Evolutionary conservation across 2,797 vertebrate species (phyloP), one percentile per base, ranked within the genome.

Genomic region (Sebastes reedi): DNA sequence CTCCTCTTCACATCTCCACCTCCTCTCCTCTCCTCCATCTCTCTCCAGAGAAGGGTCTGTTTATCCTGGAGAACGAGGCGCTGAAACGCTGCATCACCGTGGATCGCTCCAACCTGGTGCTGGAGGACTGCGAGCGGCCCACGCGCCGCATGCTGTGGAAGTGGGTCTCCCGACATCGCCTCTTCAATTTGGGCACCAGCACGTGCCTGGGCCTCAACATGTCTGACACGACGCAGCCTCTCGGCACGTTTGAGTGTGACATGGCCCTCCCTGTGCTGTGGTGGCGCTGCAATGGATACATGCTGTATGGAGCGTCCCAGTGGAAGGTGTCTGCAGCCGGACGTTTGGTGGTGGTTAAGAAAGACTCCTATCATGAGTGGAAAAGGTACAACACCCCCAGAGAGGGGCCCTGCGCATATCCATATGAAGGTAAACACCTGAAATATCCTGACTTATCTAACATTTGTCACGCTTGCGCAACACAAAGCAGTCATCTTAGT

Each of bases 141-240:
- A 97, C 96, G 0, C 86, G 94, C 8, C 54, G 89, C 80, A 97
- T 97, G 97, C 87, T 98, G 6, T 99, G 98, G 98, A 99, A 98
- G 94, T 99, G 98, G 98, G 97, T 97, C 11, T 97, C 97, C 50
- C 94, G 94, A n/a, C 95, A 87, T 67, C 96, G 88, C 8, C 97
- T 99, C 55, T 99, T 97, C 88, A 98, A 98, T 67, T 13, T 97
- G 25, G 97, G 97, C 75, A 94, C 91, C 83, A 96, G 94, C 42
- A 87, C 83, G 39, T 99, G 98, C 73, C 95, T 99, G 1, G 98
- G 97, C 52, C 94, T 99, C 79, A 96, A 97, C 78, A 67, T 95
- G 20, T 96, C 92, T 0, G 86, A 94, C 36, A 50, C 84, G 1
- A 92, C 93, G 18, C 95, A 96, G 85, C 95, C 96, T 0, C 86